Base-by-base conservation (phyloP, 1,140 invertebrate species). In the Leptonema lineaticorne region DNA sequence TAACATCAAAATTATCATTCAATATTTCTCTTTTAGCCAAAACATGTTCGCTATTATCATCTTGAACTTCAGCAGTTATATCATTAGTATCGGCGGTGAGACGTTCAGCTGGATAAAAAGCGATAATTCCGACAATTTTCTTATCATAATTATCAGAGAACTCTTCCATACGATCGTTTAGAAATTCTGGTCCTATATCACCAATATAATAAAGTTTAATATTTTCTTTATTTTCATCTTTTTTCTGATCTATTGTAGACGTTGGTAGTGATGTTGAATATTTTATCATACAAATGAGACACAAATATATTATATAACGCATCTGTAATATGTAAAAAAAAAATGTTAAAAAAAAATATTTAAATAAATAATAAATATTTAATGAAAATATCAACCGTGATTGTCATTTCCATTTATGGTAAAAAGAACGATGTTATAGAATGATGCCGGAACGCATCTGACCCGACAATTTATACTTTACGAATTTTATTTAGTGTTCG, bases 21-120 rank as follows among this genome's bases (percentile, higher is more conserved):
- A 24, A 53, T 26, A 7, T 53, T 24, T 14, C 50, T 26, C 67
- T 57, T 59, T 59, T 69, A 2, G 16, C 20, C 11, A 63, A 29
- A n/a, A 18, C 46, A 29, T 53, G 48, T 16, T 24, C 4, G 14
- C 6, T 11, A 46, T 46, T 37, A 29, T 30, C 30, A 45, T 28
- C n/a, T 24, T 45, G 33, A 46, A 37, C 9, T 9, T 3, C 37
- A 8, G 26, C 24, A 26, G 20, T 22, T 20, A 45, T 20, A 20
- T 45, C 18, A 22, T 45, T 45, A 2, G 11, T 20, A 24, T 63
- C 18, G 2, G 28, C 33, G 1, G 14, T 27, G 22, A 45, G 18
- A 6, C 6, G 11, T 24, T 63, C 60, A 2, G 60, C 24, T 26
- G 41, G 50, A 26, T 53, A 53, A 2, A 22, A 53, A 24, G 20